A percentile compares a stretch with the other conserved stretches of the same genome.
Conservation (phyloP, 2,888 invertebrate genomes). For the Dryobotodes eremita region DNA sequence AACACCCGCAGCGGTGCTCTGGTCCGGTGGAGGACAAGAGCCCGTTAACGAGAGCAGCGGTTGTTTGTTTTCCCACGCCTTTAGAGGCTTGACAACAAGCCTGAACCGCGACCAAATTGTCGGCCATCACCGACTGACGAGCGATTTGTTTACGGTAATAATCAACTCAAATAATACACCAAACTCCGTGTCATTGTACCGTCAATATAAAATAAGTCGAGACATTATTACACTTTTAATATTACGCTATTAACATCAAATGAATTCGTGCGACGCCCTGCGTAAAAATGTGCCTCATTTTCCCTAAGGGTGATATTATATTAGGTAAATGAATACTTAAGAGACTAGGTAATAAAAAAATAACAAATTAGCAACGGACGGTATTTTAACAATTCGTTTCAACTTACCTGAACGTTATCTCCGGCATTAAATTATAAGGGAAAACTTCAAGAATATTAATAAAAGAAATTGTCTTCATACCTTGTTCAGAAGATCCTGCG, state of each 20-base stretch:
- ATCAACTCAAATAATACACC: conserved; percentile 20
- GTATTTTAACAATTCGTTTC: conserved; percentile 43
- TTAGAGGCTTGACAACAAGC: conserved; percentile 77
- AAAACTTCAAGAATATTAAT: conserved; percentile 20
- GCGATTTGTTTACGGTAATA: conserved; percentile 71
- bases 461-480: conserved; percentile 54
- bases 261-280: conserved; percentile 44
- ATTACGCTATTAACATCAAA: conserved; percentile 43
- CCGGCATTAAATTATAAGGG: conserved; percentile 27
- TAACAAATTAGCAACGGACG: conserved; percentile 43
- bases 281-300: conserved; percentile 56
- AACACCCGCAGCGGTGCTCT: conserved; percentile 71
- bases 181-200: conserved; percentile 22
- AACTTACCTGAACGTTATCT: conserved; percentile 34
- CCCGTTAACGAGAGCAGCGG: conserved; percentile 81
- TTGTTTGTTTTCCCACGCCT: conserved; percentile 88
- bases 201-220: conserved; percentile 32
- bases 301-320: conserved; percentile 57
- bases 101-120: conserved; percentile 75
- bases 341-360: conserved; percentile 49
- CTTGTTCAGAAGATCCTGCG: conserved; percentile 53
- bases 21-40: conserved; percentile 78
- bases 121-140: conserved; percentile 70
- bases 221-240: conserved; percentile 53
- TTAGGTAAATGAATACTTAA: conserved; percentile 48